phyloP scores from a whole-genome alignment of 2,888 invertebrate species.

The Antheraea assamensis region DNA sequence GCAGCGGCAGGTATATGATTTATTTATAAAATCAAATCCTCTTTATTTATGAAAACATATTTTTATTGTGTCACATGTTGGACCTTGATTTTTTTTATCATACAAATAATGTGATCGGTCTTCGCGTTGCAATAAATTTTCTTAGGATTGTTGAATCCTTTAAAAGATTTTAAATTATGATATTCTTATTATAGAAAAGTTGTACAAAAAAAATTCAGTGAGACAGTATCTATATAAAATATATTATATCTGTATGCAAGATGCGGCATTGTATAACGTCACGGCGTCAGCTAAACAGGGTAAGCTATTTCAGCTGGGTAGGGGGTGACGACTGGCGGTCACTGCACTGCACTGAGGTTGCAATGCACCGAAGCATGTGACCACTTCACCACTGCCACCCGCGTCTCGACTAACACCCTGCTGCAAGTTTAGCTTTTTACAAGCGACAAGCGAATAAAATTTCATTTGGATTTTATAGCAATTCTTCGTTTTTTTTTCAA shows the following conservation, averaged over 20 bases:
- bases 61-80: no score
- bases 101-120: background rate
- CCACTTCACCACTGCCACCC: constrained; percentile 42
- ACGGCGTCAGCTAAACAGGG: constrained; percentile 43
- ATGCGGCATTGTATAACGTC: constrained; percentile 40
- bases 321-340: constrained; percentile 39
- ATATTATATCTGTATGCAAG: constrained; percentile 2
- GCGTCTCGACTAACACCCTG: constrained; percentile 35
- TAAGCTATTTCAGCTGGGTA: constrained; percentile 36
- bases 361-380: constrained; percentile 67
- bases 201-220: background rate
- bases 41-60: no score
- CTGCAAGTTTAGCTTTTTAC: constrained; percentile 39
- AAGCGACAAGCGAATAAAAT: constrained; percentile 33
- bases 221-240: background rate
- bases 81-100: background rate
- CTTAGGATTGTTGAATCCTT: background rate
- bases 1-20: no score
- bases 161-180: background rate
- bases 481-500: background rate
- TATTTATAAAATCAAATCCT: no score
- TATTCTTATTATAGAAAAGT: background rate
- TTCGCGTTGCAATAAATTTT: background rate
- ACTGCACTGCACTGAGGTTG: constrained; percentile 74
- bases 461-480: background rate